Evolutionary conservation across 1,140 invertebrate genomes (phyloP).

Genomic region (Solen grandis): DNA sequence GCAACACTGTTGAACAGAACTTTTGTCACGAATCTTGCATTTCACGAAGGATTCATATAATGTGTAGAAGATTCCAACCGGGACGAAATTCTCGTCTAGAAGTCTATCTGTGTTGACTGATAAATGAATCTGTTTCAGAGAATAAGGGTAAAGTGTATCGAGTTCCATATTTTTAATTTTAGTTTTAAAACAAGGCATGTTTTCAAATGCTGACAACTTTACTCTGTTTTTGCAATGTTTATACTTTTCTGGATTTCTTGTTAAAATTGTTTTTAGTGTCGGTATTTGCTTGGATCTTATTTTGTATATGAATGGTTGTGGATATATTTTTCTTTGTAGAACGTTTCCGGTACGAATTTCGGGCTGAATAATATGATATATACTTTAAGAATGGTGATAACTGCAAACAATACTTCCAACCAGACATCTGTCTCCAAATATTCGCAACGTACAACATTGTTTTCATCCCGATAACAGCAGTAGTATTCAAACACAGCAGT

Average conservation of each 20-base stretch:
- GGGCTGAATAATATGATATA: slow-evolving; percentile 16
- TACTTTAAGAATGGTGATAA: slow-evolving; percentile 13
- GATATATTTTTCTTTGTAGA: slow-evolving; percentile 8
- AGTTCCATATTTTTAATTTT: background rate
- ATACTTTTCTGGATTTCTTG: slow-evolving; percentile 21
- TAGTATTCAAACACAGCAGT: slow-evolving; percentile 10
- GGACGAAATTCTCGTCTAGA: slow-evolving; percentile 22
- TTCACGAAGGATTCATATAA: too few species aligned
- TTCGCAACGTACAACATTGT: slow-evolving; percentile 3
- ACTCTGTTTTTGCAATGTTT: slow-evolving; percentile 1
- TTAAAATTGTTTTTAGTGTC: background rate
- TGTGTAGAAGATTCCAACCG: slow-evolving; percentile 25
- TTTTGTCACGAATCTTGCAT: slow-evolving; percentile 32
- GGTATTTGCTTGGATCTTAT: slow-evolving; percentile 14
- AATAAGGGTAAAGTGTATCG: slow-evolving; percentile 1
- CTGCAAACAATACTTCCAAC: too few species aligned
- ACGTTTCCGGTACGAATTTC: slow-evolving; percentile 14
- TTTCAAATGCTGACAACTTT: slow-evolving; percentile 13
- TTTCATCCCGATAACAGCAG: too few species aligned
- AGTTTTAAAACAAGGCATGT: slow-evolving; percentile 27
- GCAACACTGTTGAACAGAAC: too few species aligned
- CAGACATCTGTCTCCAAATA: too few species aligned
- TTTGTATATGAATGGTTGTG: background rate
- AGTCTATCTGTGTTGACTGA: slow-evolving; percentile 7
- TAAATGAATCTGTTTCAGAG: background rate